Conservation (phyloP, 2,888 invertebrate genomes). For the Drosophila vallismaia region DNA sequence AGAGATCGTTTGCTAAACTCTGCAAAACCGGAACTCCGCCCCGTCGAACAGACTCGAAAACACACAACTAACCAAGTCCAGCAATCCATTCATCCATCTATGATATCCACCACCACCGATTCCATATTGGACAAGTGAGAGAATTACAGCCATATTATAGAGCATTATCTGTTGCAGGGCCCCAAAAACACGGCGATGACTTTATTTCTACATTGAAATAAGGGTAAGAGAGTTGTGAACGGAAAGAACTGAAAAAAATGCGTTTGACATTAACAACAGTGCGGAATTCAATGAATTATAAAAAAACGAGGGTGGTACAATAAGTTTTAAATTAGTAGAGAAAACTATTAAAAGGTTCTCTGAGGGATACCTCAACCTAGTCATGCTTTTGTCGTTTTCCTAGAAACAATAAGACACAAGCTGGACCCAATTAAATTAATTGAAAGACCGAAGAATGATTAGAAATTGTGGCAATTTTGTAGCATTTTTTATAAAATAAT, state of each 20-base stretch:
- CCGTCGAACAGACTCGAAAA: slow-evolving; percentile 54
- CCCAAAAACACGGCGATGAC: slow-evolving; percentile 44
- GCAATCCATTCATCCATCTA: slow-evolving; percentile 22
- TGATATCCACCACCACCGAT: slow-evolving; percentile 34
- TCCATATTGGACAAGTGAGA: slow-evolving; percentile 47
- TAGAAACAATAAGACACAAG: neutral
- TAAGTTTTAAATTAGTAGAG: slow-evolving; percentile 7
- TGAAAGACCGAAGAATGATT: slow-evolving; percentile 6
- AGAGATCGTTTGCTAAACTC: slow-evolving; percentile 34
- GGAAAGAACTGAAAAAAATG: slow-evolving; percentile 52
- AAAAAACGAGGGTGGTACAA: slow-evolving; percentile 44
- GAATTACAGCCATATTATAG: slow-evolving; percentile 67
- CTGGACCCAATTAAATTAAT: neutral
- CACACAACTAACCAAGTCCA: slow-evolving; percentile 16
- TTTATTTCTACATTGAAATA: slow-evolving; percentile 38
- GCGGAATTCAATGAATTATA: slow-evolving; percentile 49
- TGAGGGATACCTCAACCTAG: neutral
- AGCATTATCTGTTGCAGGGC: slow-evolving; percentile 65
- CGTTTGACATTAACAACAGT: slow-evolving; percentile 48
- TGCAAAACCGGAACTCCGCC: slow-evolving; percentile 71
- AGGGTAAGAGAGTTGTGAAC: slow-evolving; percentile 32
- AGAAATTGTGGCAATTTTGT: neutral
- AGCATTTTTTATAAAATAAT: neutral
- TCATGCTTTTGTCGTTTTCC: neutral
- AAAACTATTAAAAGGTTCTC: too few species aligned